Evolutionary conservation across 2,888 invertebrate species (phyloP), one percentile per base, ranked within the genome.

Genomic region (Xestia ashworthii): DNA sequence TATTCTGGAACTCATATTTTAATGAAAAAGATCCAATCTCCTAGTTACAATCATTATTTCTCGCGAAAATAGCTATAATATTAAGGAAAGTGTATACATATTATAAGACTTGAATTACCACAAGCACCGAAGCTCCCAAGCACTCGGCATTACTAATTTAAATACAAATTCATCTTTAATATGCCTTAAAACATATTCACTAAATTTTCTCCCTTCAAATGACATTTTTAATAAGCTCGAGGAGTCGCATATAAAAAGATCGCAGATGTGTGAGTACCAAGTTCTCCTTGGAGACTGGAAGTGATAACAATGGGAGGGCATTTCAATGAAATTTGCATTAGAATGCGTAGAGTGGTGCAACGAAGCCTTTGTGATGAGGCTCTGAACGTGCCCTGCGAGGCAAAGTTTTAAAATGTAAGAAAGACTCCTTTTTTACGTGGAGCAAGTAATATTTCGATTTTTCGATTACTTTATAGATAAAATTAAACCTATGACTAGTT

Each of bases 271-370:
- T 91, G 92, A 92, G 93, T 93, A 90, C 89, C 80, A 83, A 91
- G 91, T 92, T 91, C 92, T 92, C 90, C 90, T 90, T 88, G 87
- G 92, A 89, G 93, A 90, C 93, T 94, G 94, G 90, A 92, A 93
- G 93, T 94, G 95, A 93, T 94, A 95, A 95, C 95, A 95, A 96
- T 95, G 90, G 93, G 89, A 89, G 90, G 89, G 92, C 90, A 93
- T 96, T 95, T 95, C 95, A 95, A 95, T 95, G 93, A 93, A 93
- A 96, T 96, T 96, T 95, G 95, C 96, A 96, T 96, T 94, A 95
- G 94, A 95, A 95, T 95, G 93, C 93, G 92, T 91, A 90, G 92
- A 94, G 93, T 92, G 90, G 90, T 94, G 95, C 94, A 94, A 90
- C 90, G 89, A 71, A 90, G 91, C 91, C 93, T 95, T 95, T 95